phyloP scores from a whole-genome alignment of 2,113 vertebrate species.

The Buteo buteo region DNA sequence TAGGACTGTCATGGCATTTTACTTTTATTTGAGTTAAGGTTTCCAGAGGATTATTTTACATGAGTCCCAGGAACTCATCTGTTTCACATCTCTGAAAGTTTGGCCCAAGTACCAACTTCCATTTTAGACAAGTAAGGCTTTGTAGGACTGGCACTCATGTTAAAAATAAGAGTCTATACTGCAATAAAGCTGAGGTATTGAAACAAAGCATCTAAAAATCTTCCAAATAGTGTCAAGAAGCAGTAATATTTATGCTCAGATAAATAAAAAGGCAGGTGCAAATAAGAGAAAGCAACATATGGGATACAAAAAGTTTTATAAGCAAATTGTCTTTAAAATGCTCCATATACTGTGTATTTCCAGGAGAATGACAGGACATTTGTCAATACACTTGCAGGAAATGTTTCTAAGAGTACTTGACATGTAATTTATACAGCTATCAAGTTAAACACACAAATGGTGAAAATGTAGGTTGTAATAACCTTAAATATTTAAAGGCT shows the following conservation, averaged over 20 bases:
- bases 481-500: constrained; percentile 61
- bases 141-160: background rate
- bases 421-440: constrained; percentile 57
- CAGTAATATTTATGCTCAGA: constrained; percentile 46
- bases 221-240: background rate
- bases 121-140: background rate
- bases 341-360: constrained; percentile 21
- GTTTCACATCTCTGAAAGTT: background rate
- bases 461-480: constrained; percentile 37
- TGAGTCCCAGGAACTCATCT: background rate
- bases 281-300: constrained; percentile 39
- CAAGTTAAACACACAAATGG: constrained; percentile 54
- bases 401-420: constrained; percentile 20
- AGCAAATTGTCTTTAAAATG: constrained; percentile 40
- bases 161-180: background rate
- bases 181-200: background rate
- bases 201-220: background rate
- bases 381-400: constrained; percentile 52
- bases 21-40: background rate
- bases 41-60: background rate
- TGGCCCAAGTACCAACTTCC: background rate
- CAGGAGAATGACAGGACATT: constrained; percentile 52
- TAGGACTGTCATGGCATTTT: background rate
- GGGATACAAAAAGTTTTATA: constrained; percentile 11
- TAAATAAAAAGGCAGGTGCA: constrained; percentile 52